These are phyloP conservation scores for Drosophila ambigua DNA, from an alignment of 1,140 invertebrate species.

Conservation along the genomic window DNA sequence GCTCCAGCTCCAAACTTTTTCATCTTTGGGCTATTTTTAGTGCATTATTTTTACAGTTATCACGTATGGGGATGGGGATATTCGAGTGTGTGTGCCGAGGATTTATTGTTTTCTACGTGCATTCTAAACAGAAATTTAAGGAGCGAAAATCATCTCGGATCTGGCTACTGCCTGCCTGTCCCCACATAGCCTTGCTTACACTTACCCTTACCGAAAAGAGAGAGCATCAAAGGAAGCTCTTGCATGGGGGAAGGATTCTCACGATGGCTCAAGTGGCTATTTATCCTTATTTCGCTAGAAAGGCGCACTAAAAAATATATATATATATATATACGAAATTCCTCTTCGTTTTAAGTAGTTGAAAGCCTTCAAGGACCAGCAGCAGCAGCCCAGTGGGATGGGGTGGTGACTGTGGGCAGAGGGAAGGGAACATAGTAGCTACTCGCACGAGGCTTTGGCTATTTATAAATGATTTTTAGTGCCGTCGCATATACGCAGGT, in stretches of 20 bases:
- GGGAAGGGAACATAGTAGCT: background rate
- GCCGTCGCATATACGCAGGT: conserved; percentile 2
- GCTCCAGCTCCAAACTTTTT: background rate
- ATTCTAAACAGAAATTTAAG: conserved; percentile 58
- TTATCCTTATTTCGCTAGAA: conserved; percentile 63
- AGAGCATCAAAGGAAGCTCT: conserved; percentile 12
- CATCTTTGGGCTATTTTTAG: conserved; percentile 43
- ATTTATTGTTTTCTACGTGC: conserved; percentile 65
- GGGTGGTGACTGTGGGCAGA: too few species aligned
- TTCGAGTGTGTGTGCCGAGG: background rate
- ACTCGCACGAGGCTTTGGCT: conserved; percentile 9
- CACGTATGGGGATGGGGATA: conserved; percentile 4
- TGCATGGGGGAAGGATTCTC: conserved; percentile 10
- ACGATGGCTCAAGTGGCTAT: conserved; percentile 42
- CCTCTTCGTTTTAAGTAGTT: conserved; percentile 30
- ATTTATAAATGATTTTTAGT: conserved; percentile 30
- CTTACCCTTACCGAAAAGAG: conserved; percentile 17
- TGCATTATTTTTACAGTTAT: conserved; percentile 40
- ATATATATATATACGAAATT: conserved; percentile 25
- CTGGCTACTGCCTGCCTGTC: conserved; percentile 3
- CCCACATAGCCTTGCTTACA: background rate
- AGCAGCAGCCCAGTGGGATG: conserved; percentile 1
- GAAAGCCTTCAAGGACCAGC: conserved; percentile 28
- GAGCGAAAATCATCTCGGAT: conserved; percentile 47
- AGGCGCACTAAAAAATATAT: conserved; percentile 31